Evolutionary conservation across 2,888 invertebrate species (phyloP), one percentile per base, ranked within the genome.

Genomic region (Drosophila kambysellisi): DNA sequence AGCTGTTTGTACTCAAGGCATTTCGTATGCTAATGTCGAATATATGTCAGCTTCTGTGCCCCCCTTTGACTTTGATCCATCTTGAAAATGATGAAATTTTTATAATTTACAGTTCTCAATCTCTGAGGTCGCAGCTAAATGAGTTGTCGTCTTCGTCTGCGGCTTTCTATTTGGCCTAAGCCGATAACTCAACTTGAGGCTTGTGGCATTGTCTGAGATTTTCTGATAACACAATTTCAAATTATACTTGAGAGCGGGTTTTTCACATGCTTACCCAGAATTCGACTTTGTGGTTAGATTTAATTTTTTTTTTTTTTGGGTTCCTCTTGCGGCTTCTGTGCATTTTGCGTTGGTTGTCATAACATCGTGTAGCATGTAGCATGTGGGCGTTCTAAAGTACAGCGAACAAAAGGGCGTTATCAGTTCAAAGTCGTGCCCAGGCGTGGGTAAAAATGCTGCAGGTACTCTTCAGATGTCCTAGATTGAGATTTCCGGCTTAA

Each of bases 1-100:
- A 57, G 67, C 58, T 67, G 48, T 79, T 81, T 81, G 73, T 79
- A 81, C 81, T 70, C 73, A 39, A 29, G 4, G 4, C 65, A 71
- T 80, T 80, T 79, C 68, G 76, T 88, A 89, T 86, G 85, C 51
- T 85, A 89, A 85, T 86, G 81, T 88, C 67, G 81, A 78, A 78
- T 82, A 82, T 89, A 52, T 85, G 89, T 81, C 84, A 83, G 76
- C 88, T 54, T 70, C 52, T 50, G 48, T 50, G 43, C 46, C 53
- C 64, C 61, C 51, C 63, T 63, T 37, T 70, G 59, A 60, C 56
- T 68, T 73, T 70, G 72, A 76, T 76, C 46, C 63, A 63, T 37
- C 52, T 72, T 71, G 74, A 75, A 74, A 85, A 89, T 88, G 82
- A 89, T 82, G 78, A 76, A 66, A 70, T 72, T 67, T 67, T 46